These are phyloP conservation scores for Drosophila paranaensis DNA, from an alignment of 2,888 invertebrate species.

Conservation along the genomic window DNA sequence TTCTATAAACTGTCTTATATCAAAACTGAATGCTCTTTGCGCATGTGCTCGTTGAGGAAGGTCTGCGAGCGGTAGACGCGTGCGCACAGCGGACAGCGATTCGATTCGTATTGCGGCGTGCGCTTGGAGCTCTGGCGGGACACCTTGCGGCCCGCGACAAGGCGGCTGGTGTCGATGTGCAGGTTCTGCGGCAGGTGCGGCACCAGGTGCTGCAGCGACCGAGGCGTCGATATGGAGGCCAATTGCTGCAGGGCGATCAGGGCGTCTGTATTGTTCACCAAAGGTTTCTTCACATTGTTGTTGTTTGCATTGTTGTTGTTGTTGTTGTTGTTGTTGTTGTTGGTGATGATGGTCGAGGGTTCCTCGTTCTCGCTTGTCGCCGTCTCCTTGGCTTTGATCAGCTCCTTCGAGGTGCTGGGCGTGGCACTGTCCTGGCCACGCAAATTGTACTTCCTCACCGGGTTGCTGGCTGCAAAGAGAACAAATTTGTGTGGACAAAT, in stretches of 20 bases:
- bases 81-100: constrained; percentile 84
- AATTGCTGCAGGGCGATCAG: constrained; percentile 83
- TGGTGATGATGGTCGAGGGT: constrained; percentile 32
- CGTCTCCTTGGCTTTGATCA: constrained; percentile 25
- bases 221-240: constrained; percentile 82
- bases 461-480: constrained; percentile 58
- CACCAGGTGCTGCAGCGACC: constrained; percentile 76
- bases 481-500: constrained; percentile 43
- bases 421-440: constrained; percentile 46
- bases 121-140: constrained; percentile 77
- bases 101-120: constrained; percentile 76
- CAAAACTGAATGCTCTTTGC: constrained; percentile 84
- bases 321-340: constrained; percentile 12
- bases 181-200: constrained; percentile 76
- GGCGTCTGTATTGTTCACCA: constrained; percentile 69
- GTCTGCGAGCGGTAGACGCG: constrained; percentile 84
- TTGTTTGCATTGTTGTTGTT: constrained; percentile 10
- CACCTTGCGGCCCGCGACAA: constrained; percentile 69
- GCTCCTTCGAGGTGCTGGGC: constrained; percentile 48
- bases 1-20: constrained; percentile 61
- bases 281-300: constrained; percentile 32
- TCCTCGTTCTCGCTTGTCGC: constrained; percentile 64
- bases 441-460: constrained; percentile 54
- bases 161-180: constrained; percentile 67
- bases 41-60: constrained; percentile 84